phyloP scores from a whole-genome alignment of 2,113 vertebrate genomes.

The Lampris incognitus region DNA sequence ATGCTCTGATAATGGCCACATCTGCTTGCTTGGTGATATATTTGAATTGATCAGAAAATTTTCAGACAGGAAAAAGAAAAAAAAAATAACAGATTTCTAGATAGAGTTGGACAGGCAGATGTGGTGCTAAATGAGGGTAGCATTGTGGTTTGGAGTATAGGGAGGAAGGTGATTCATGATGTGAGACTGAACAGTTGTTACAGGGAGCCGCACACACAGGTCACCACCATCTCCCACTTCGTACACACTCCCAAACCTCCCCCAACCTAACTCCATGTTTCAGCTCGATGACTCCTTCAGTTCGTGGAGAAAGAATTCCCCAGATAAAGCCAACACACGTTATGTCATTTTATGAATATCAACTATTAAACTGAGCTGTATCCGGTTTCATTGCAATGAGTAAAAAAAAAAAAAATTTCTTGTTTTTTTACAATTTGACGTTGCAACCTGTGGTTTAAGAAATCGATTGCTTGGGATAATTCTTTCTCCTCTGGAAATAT shows the following conservation, averaged over 20 bases:
- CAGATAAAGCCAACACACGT: background rate
- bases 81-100: background rate
- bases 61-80: no score
- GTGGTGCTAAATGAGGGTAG: background rate
- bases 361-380: no score
- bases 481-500: no score
- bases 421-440: no score
- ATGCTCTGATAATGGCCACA: no score
- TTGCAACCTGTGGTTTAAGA: no score
- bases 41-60: no score
- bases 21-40: no score
- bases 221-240: background rate
- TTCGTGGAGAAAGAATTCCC: background rate
- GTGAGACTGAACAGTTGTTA: constrained; percentile 38
- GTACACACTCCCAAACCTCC: background rate
- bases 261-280: background rate
- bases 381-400: no score
- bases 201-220: background rate
- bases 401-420: no score
- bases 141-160: constrained; percentile 25
- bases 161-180: constrained; percentile 22
- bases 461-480: no score
- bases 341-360: no score
- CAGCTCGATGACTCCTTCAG: constrained; percentile 1
- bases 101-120: background rate